These are phyloP conservation scores for Campoletis sonorensis DNA, from an alignment of 1,140 invertebrate genomes.

Conservation along the genomic window DNA sequence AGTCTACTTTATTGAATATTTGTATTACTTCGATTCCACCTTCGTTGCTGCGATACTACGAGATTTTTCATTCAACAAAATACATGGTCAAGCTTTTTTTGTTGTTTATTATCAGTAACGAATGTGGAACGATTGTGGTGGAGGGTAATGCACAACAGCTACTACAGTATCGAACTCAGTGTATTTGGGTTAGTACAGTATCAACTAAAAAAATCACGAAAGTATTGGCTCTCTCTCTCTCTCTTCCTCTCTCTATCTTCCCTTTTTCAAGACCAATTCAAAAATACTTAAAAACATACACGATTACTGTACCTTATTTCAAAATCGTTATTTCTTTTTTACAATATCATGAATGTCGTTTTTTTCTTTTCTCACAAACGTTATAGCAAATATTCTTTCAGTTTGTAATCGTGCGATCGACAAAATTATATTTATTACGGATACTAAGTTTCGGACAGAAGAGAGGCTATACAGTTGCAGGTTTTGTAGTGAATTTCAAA, in stretches of 20 bases:
- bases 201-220: constrained; percentile 35
- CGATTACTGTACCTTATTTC: neutral
- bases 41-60: neutral
- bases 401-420: neutral
- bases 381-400: neutral
- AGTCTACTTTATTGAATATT: neutral
- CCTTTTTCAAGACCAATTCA: neutral
- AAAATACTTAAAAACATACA: constrained; percentile 1
- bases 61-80: no score
- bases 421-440: neutral
- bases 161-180: constrained; percentile 44
- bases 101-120: neutral
- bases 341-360: constrained; percentile 13
- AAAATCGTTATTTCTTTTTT: neutral
- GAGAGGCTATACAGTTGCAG: constrained; percentile 53
- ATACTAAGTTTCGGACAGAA: neutral
- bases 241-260: neutral
- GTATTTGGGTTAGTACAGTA: constrained; percentile 41
- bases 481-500: constrained; percentile 54
- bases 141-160: constrained; percentile 40
- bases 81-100: neutral
- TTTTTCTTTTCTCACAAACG: constrained; percentile 1
- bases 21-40: neutral
- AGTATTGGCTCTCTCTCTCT: constrained; percentile 21
- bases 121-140: constrained; percentile 22